Evolutionary conservation across 2,797 vertebrate species (phyloP), one percentile per base, ranked within the genome.

Genomic region (Enoplosus armatus): DNA sequence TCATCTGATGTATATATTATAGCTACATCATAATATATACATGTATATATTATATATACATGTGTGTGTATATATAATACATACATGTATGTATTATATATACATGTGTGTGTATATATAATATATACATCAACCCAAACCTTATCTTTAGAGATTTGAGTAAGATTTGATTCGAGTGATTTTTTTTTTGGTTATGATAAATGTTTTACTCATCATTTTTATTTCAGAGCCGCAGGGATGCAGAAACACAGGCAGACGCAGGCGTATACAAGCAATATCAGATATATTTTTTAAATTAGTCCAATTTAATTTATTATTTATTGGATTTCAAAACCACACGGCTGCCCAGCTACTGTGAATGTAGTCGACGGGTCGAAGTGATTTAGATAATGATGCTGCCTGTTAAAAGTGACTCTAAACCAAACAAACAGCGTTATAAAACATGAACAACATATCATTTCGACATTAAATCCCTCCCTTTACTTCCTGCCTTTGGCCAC

Each of bases 361-460:
- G 20, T 10, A 8, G 37, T 9, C n/a, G 11, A 14, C 11, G n/a
- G 48, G 48, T 26, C 11, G 14, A 6, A n/a, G n/a, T 24, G 48
- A 26, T 58, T 43, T 29, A 20, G 26, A 31, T 55, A 62, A 50
- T 15, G 0, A 43, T 0, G 2, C 2, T 7, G n/a, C 0, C 4
- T 47, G n/a, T 14, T 5, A 53, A 29, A 50, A 2, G 9, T 8
- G 10, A 27, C 27, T 75, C n/a, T 6, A 26, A 27, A 35, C 12
- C 11, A 47, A 8, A n/a, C 5, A 15, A 16, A 55, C 31, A 6
- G 29, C 14, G n/a, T n/a, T n/a, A 24, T 20, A 27, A 24, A 53
- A 27, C n/a, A n/a, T n/a, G n/a, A 48, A 48, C 5, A 48, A n/a
- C 24, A 48, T 5, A 18, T 62, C 8, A 31, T 37, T 41, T 33